These are phyloP conservation scores for Magallana ariakensis DNA, from an alignment of 1,140 invertebrate genomes.

Conservation along the genomic window DNA sequence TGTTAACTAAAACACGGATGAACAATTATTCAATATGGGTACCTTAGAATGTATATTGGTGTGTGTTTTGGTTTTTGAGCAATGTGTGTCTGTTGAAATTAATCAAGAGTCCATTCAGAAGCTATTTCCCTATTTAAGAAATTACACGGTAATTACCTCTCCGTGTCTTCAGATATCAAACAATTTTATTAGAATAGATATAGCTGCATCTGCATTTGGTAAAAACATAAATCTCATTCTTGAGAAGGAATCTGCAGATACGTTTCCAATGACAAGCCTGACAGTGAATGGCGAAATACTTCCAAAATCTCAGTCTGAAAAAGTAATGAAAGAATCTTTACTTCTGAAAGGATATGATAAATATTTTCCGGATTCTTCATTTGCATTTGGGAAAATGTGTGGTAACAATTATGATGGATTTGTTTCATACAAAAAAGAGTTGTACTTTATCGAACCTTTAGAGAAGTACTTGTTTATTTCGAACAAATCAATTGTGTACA, in stretches of 20 bases:
- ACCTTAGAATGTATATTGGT: background rate
- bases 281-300: slow-evolving; percentile 3
- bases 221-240: background rate
- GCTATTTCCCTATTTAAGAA: background rate
- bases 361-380: background rate
- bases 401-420: slow-evolving; percentile 46
- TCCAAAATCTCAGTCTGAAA: background rate
- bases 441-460: slow-evolving; percentile 47
- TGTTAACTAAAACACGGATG: background rate
- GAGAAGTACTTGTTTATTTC: background rate
- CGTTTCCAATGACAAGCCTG: background rate
- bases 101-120: background rate
- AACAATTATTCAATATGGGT: background rate
- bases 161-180: background rate
- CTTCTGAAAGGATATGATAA: background rate
- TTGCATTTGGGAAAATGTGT: slow-evolving; percentile 41
- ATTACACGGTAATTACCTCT: background rate
- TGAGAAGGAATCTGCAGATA: background rate
- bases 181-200: background rate
- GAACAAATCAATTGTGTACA: slow-evolving; percentile 10
- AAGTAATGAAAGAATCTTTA: background rate
- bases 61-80: background rate
- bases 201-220: background rate
- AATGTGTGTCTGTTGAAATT: background rate
- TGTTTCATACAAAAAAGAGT: slow-evolving; percentile 15